Evolutionary conservation across 1,140 invertebrate genomes (phyloP).

Genomic region (Caerostris darwini): DNA sequence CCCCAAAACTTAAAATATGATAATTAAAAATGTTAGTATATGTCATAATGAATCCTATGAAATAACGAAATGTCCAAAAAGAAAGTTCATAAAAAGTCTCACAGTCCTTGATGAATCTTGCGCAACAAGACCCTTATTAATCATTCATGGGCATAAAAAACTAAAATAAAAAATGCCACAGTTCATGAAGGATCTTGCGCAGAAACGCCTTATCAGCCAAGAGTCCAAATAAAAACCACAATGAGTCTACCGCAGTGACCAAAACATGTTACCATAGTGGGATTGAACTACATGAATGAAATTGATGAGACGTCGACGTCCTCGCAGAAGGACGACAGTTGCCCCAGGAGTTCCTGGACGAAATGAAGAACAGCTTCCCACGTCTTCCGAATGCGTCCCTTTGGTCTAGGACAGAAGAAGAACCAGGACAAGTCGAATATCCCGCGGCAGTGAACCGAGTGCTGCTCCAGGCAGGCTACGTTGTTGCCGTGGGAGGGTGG

Average conservation of each 20-base stretch:
- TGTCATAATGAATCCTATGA: neutral
- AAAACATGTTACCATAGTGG: neutral
- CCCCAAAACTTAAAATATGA: no score
- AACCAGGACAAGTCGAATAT: neutral
- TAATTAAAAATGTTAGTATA: no score
- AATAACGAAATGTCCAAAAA: neutral
- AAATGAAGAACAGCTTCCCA: neutral
- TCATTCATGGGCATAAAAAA: neutral
- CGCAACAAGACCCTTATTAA: neutral
- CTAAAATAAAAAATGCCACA: neutral
- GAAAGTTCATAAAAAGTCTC: neutral
- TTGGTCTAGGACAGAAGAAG: neutral
- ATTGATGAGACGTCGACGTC: neutral
- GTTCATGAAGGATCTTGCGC: neutral
- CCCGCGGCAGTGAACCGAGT: neutral
- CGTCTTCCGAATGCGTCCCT: conserved; percentile 7
- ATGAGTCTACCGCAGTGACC: neutral
- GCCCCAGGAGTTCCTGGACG: neutral
- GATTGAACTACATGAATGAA: neutral
- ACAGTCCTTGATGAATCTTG: neutral
- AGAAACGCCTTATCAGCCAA: neutral
- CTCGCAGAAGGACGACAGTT: neutral
- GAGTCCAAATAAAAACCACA: neutral
- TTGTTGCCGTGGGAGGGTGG: neutral
- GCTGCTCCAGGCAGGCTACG: neutral